phyloP scores from a whole-genome alignment of 2,113 vertebrate genomes.

The Tenebrosternarchus preto region DNA sequence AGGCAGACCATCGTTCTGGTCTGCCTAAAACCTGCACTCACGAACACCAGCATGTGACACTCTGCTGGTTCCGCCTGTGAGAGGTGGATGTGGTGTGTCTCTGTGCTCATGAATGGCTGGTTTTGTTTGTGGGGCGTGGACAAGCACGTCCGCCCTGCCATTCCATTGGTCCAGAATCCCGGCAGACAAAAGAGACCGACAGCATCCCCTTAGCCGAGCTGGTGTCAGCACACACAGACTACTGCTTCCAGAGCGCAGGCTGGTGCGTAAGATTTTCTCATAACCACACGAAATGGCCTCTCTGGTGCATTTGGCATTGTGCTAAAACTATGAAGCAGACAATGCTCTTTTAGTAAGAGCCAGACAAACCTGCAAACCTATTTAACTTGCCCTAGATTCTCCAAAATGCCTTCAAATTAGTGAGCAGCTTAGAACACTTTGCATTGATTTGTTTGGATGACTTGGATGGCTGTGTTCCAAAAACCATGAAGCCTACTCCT shows the following conservation, averaged over 20 bases:
- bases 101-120: slow-evolving; percentile 6
- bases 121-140: slow-evolving; percentile 19
- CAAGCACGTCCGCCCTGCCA: slow-evolving; percentile 7
- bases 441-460: not conserved
- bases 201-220: not conserved
- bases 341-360: not conserved
- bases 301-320: not conserved
- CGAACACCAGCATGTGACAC: not conserved
- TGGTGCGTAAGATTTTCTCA: not conserved
- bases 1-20: not conserved
- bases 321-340: not conserved
- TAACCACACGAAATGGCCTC: not conserved
- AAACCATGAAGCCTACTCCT: not conserved
- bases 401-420: not conserved
- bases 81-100: slow-evolving; percentile 23
- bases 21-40: not conserved
- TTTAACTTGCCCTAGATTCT: not conserved
- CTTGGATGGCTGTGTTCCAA: not conserved
- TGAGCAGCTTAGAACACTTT: not conserved
- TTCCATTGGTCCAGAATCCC: slow-evolving; percentile 3
- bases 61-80: not conserved
- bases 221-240: slow-evolving; percentile 4
- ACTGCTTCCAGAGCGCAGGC: not conserved
- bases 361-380: not conserved
- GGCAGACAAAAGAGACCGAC: slow-evolving; percentile 29